Evolutionary conservation across 1,140 invertebrate species (phyloP).

Genomic region (Aplysia californica): DNA sequence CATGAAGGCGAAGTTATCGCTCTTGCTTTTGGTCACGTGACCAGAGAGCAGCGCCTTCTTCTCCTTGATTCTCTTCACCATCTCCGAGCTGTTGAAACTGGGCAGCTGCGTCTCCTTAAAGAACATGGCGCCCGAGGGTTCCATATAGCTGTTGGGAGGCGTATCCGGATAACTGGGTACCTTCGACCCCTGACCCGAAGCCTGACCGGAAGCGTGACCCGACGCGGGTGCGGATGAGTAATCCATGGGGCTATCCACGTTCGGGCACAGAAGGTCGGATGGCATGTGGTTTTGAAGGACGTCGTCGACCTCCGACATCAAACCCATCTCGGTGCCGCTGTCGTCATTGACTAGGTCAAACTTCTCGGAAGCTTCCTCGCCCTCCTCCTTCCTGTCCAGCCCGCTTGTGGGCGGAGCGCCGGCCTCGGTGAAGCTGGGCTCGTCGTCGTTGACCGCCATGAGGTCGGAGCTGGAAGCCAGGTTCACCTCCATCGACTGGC

Average conservation of each 20-base stretch:
- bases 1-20: background rate
- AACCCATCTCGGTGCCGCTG: background rate
- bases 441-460: background rate
- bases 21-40: background rate
- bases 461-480: background rate
- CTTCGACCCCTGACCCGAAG: slow-evolving; percentile 42
- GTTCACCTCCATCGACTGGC: background rate
- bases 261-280: slow-evolving; percentile 17
- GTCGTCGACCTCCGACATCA: background rate
- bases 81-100: slow-evolving; percentile 63
- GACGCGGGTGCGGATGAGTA: slow-evolving; percentile 27
- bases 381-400: no score
- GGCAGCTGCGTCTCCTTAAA: slow-evolving; percentile 50
- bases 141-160: slow-evolving; percentile 59
- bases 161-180: slow-evolving; percentile 51
- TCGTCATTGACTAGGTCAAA: background rate
- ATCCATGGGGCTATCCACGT: slow-evolving; percentile 22
- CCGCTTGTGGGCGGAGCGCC: background rate
- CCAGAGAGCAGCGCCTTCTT: slow-evolving; percentile 48
- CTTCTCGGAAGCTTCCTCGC: no score
- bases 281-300: slow-evolving; percentile 5
- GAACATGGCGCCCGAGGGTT: slow-evolving; percentile 32
- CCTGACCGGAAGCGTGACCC: no score
- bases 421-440: background rate
- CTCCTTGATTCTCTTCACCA: slow-evolving; percentile 57